Evolutionary conservation across 2,113 vertebrate genomes (phyloP).

Genomic region (pig (Sus scrofa)): T2T-Sscrofa CM000819.6:120759501-120760000

Average conservation of each 20-base stretch:
- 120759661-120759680: neutral
- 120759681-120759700: neutral
- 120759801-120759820: neutral
- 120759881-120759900: neutral
- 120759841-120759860: neutral
- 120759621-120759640: neutral
- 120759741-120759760: no score
- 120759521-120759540: neutral
- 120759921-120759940: neutral
- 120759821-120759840: neutral
- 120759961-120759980: neutral
- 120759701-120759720: neutral
- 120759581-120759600: neutral
- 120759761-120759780: neutral
- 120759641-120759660: neutral
- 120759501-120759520: neutral
- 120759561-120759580: neutral
- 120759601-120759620: neutral
- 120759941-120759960: neutral
- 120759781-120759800: neutral
- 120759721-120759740: neutral
- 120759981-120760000: neutral
- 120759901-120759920: neutral
- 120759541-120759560: conserved; percentile 34
- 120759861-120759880: neutral